These are phyloP conservation scores for Heliconius nattereri DNA, from an alignment of 1,140 invertebrate genomes.

Conservation along the genomic window DNA sequence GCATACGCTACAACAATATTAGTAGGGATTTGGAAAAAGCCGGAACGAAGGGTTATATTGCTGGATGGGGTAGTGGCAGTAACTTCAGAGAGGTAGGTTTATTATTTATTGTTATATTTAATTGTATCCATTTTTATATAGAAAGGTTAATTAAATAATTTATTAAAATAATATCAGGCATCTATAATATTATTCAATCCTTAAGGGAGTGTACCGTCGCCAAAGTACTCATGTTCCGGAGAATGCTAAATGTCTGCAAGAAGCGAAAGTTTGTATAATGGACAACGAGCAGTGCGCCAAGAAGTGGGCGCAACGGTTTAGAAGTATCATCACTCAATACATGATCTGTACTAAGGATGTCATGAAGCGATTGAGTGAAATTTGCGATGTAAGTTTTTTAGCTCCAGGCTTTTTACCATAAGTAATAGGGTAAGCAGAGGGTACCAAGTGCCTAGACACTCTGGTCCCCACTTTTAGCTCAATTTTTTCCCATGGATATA, in stretches of 20 bases:
- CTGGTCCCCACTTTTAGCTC: too few species aligned
- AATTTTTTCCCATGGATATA: too few species aligned
- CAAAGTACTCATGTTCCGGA: conserved; percentile 53
- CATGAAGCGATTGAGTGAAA: conserved; percentile 66
- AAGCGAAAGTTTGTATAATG: conserved; percentile 74
- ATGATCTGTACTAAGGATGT: conserved; percentile 77
- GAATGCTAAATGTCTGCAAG: conserved; percentile 69
- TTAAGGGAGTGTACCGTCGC: conserved; percentile 69
- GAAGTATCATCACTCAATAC: conserved; percentile 67
- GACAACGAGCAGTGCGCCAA: conserved; percentile 74
- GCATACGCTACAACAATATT: conserved; percentile 66
- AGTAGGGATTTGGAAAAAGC: conserved; percentile 69
- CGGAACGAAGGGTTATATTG: conserved; percentile 68
- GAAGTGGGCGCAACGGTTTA: conserved; percentile 70
- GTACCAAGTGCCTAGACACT: too few species aligned
- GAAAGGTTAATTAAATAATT: background rate
- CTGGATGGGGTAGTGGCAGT: conserved; percentile 71
- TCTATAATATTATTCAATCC: conserved; percentile 19
- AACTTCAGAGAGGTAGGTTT: conserved; percentile 68
- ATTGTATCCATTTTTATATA: background rate
- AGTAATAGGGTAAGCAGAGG: too few species aligned
- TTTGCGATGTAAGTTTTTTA: conserved; percentile 62
- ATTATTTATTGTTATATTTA: background rate
- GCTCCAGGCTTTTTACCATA: too few species aligned
- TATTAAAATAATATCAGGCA: background rate